Evolutionary conservation across 2,888 invertebrate genomes (phyloP).

Genomic region (Phrixothrix hirtus): DNA sequence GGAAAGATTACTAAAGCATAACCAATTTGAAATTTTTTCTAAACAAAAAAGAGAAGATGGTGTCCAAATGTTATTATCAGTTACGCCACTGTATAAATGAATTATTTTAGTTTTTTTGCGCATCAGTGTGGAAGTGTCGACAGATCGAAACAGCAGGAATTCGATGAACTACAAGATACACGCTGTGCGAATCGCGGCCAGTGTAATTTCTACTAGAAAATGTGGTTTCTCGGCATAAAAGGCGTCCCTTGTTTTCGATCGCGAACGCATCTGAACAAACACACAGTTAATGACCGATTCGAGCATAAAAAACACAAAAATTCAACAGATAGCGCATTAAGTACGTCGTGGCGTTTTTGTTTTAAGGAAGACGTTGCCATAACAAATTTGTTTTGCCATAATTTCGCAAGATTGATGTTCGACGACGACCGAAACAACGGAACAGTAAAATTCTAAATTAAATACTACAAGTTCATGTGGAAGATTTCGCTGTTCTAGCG

Average conservation of each 20-base stretch:
- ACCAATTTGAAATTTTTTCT: no score
- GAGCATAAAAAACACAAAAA: slow-evolving; percentile 11
- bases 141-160: slow-evolving; percentile 34
- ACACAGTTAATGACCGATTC: slow-evolving; percentile 3
- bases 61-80: no score
- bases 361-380: slow-evolving; percentile 32
- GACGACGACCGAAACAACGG: slow-evolving; percentile 7
- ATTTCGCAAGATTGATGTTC: slow-evolving; percentile 36
- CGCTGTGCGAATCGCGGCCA: slow-evolving; percentile 34
- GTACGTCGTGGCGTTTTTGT: slow-evolving; percentile 32
- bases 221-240: background rate
- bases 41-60: no score
- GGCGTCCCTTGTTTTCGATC: slow-evolving; percentile 13
- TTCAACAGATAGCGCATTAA: slow-evolving; percentile 17
- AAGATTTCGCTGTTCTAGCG: slow-evolving; percentile 13
- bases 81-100: no score
- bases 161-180: slow-evolving; percentile 37
- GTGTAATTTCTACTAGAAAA: slow-evolving; percentile 9
- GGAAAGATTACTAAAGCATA: no score
- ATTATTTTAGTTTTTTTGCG: slow-evolving; percentile 20
- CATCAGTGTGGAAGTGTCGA: slow-evolving; percentile 27
- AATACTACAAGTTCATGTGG: background rate
- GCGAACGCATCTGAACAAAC: slow-evolving; percentile 7
- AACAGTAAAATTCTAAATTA: slow-evolving; percentile 12
- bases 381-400: slow-evolving; percentile 35